Percentiles rank a stretch among this genome's conserved stretches.
These are phyloP conservation scores for Xiphophorus birchmanni DNA, from an alignment of 2,797 vertebrate species.

Conservation along the genomic window DNA sequence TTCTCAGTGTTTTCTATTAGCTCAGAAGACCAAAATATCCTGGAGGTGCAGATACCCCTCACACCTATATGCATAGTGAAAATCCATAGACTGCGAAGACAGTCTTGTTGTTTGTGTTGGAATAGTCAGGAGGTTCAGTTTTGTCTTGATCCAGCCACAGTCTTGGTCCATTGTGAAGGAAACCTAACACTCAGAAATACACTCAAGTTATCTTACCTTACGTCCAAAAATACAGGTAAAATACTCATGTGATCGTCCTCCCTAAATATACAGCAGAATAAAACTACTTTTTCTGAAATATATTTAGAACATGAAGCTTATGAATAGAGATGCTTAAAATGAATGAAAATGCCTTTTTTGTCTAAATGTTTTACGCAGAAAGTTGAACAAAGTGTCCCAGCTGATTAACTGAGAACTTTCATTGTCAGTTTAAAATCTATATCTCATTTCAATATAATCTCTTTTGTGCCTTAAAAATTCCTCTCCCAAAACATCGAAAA, in stretches of 20 bases:
- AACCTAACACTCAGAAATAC: neutral
- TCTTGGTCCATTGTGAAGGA: neutral
- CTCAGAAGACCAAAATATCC: neutral
- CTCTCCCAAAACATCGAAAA: neutral
- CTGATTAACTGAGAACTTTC: constrained; percentile 27
- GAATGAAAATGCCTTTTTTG: neutral
- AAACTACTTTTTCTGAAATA: neutral
- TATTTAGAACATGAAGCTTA: neutral
- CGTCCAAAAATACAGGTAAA: neutral
- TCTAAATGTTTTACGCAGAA: neutral
- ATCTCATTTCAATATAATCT: neutral
- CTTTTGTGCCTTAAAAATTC: constrained; percentile 51
- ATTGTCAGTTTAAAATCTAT: constrained; percentile 6
- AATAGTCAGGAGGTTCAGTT: neutral
- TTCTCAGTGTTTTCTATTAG: neutral
- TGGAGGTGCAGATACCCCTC: neutral
- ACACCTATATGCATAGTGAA: neutral
- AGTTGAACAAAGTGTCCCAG: neutral
- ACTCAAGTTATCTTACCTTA: neutral
- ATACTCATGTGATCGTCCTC: neutral
- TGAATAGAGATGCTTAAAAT: neutral
- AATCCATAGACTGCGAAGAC: neutral
- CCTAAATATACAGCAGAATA: neutral
- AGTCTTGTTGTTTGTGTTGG: neutral
- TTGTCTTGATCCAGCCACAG: neutral